These are phyloP conservation scores for Cacajao melanocephalus DNA, from an alignment of 2,797 vertebrate species.

Conservation along the genomic window DNA sequence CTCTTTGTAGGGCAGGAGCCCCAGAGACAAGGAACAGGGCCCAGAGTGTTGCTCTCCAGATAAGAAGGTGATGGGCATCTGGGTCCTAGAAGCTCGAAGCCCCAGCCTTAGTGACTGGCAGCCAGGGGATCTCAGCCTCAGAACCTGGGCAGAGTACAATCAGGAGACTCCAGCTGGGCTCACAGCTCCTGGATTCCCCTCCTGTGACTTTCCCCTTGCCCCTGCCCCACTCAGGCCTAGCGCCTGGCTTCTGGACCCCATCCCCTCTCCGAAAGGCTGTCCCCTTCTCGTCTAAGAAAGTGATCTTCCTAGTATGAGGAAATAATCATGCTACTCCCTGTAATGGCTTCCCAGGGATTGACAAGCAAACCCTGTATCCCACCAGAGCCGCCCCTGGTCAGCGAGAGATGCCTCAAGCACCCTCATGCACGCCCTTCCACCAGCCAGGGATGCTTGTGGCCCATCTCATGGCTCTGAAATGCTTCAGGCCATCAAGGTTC, in stretches of 20 bases:
- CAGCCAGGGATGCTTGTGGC: not conserved
- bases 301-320: not conserved
- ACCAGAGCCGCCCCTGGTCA: not conserved
- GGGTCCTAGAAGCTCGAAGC: not conserved
- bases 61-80: not conserved
- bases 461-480: not conserved
- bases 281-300: not conserved
- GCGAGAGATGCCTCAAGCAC: not conserved
- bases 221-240: not conserved
- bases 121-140: not conserved
- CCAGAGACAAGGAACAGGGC: not conserved
- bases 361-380: not conserved
- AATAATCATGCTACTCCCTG: no score
- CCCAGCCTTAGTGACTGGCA: not conserved
- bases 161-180: not conserved
- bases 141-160: not conserved
- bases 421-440: fast-evolving
- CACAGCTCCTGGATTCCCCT: not conserved
- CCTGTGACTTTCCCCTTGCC: not conserved
- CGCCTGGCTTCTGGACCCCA: not conserved
- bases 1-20: not conserved
- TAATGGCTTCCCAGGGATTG: not conserved
- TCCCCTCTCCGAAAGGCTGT: not conserved
- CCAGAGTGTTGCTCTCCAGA: not conserved
- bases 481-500: not conserved